Percentiles rank a stretch among this genome's conserved stretches.
These are phyloP conservation scores for Trichogramma evanescens DNA, from an alignment of 2,888 invertebrate species.

Conservation along the genomic window DNA sequence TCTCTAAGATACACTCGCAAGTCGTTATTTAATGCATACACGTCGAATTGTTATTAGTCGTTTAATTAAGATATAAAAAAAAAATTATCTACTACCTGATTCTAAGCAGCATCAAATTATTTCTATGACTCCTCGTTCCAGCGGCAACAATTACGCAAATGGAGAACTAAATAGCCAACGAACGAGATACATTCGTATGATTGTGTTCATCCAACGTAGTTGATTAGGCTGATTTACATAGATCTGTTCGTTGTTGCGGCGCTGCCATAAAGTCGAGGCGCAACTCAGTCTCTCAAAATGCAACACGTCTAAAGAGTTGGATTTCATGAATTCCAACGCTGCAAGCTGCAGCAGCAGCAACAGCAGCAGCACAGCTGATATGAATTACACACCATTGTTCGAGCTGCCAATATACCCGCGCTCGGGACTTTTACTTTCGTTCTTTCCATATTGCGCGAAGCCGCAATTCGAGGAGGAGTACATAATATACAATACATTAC, in stretches of 20 bases:
- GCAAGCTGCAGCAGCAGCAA: no score
- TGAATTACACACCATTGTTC: conserved; percentile 16
- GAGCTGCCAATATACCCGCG: no score
- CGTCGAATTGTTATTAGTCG: no score
- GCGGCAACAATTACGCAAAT: neutral
- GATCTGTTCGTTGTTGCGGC: neutral
- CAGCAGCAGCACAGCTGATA: no score
- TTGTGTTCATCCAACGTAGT: neutral
- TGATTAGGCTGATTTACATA: neutral
- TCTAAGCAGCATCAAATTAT: neutral
- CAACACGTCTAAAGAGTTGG: neutral
- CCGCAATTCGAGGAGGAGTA: no score
- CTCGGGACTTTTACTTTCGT: conserved; percentile 16
- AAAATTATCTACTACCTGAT: no score
- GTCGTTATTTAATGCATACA: no score
- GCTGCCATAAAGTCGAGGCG: no score
- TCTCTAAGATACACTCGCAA: no score
- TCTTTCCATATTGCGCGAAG: neutral
- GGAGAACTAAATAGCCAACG: neutral
- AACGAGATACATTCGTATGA: neutral
- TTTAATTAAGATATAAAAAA: no score
- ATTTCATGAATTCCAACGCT: conserved; percentile 17
- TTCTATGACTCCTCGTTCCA: neutral
- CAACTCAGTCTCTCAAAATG: neutral
- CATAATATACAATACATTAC: no score